Evolutionary conservation across 2,113 vertebrate species (phyloP).

Genomic region (Myodes glareolus): DNA sequence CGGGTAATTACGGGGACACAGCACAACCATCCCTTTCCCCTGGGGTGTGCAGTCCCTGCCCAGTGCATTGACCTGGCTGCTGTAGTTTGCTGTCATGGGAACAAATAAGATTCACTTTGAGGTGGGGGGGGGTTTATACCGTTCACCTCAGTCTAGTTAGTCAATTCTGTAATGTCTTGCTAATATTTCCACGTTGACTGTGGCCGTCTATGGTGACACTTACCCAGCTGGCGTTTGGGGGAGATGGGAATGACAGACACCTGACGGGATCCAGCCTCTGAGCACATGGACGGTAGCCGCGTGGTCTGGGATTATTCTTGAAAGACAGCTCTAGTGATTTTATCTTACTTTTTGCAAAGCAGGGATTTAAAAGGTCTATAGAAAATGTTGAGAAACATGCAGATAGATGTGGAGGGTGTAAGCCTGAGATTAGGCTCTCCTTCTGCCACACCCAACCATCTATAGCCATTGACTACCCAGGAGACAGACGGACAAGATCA

Average conservation of each 20-base stretch:
- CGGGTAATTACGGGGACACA: too few relatives aligned
- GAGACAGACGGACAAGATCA: background rate
- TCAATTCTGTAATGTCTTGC: background rate
- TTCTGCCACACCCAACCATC: background rate
- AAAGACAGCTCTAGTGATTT: background rate
- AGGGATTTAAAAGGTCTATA: background rate
- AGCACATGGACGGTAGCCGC: background rate
- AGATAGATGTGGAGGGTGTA: background rate
- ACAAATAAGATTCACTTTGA: background rate
- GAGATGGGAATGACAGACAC: background rate
- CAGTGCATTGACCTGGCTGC: background rate
- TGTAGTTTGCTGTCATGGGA: background rate
- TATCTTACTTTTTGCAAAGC: background rate
- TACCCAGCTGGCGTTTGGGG: background rate
- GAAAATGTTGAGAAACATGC: background rate
- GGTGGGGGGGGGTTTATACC: background rate
- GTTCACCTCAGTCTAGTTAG: background rate
- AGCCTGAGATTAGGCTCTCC: background rate
- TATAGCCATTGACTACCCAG: background rate
- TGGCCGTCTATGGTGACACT: background rate
- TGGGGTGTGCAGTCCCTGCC: rapidly evolving
- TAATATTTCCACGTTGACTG: background rate
- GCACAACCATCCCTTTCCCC: too few relatives aligned
- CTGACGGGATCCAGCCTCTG: background rate
- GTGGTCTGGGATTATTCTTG: background rate